Evolutionary conservation across 2,888 invertebrate species (phyloP), one percentile per base, ranked within the genome.

Genomic region (Linyphia triangularis): DNA sequence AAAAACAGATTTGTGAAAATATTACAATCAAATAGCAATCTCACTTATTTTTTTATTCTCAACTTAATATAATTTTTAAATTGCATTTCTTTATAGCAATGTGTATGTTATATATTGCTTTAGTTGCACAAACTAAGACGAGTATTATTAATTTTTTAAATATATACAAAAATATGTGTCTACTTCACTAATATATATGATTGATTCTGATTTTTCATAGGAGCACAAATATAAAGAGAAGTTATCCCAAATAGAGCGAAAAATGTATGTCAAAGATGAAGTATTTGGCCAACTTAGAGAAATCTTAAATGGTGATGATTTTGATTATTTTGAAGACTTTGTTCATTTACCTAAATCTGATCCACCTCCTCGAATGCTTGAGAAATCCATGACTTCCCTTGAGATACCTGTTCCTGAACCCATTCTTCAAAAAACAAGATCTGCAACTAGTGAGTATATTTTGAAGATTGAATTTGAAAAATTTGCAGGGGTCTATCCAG

Each of bases 231-330:
- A 89, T 40, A 75, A 83, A 13, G 89, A 88, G 78, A 90, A 90
- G 57, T 79, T 90, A 40, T 78, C 89, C 2, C 83, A 88, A 69
- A 30, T 90, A 5, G 89, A 90, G 81, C 72, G 93, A 85, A 93
- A 93, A 91, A 94, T 95, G 93, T 94, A 94, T 90, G 93, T 94
- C 9, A 94, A 95, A 91, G 95, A 95, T 30, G 93, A 94, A 67
- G 95, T 95, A 91, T 90, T 95, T 16, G 93, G 94, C 63, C 92
- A 95, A 69, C 94, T 95, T 0, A 94, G 94, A 70, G 94, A 95
- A 90, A 94, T 95, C 90, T 92, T 95, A 84, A 94, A 94, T 19
- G 93, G 94, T 6, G 94, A 94, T 30, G 89, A 88, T 28, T 85
- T 70, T 61, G 88, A 82, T 7, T 69, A n/a, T 5, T 9, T n/a